Percentiles rank a stretch among this genome's conserved stretches.
phyloP scores from a whole-genome alignment of 2,797 vertebrate species.

The Coccyzus lansbergi region DNA sequence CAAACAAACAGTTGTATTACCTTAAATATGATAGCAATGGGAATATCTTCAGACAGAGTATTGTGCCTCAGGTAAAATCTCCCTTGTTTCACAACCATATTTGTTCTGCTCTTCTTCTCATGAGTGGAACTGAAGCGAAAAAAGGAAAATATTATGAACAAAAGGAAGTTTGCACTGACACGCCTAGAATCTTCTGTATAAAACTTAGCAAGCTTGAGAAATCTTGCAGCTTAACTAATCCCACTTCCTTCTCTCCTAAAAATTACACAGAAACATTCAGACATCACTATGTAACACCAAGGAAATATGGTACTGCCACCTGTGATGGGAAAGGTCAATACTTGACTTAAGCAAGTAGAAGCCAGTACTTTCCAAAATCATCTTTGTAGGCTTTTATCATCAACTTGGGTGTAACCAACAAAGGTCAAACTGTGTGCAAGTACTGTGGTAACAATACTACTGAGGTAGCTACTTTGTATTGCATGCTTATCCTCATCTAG shows the following conservation, averaged over 20 bases:
- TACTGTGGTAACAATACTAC: background rate
- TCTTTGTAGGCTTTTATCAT: background rate
- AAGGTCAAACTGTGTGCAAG: background rate
- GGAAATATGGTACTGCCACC: background rate
- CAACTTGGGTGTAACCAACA: background rate
- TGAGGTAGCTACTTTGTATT: background rate
- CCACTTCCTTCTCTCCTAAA: background rate
- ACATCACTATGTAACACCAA: background rate
- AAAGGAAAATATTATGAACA: background rate
- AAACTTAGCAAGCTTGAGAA: background rate
- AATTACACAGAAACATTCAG: background rate
- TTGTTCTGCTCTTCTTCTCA: constrained; percentile 99
- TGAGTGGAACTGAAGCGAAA: constrained; percentile 90
- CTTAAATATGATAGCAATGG: constrained; percentile 98
- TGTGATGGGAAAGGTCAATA: background rate
- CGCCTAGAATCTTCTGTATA: background rate
- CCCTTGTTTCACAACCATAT: constrained; percentile 94
- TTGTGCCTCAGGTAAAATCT: constrained; percentile 96
- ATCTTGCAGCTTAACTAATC: background rate
- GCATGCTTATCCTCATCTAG: background rate
- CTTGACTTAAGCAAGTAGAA: background rate
- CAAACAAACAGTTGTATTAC: constrained; percentile 67
- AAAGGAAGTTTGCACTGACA: background rate
- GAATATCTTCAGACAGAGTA: constrained; percentile 96
- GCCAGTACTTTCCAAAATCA: background rate